Evolutionary conservation across 2,113 vertebrate genomes (phyloP).

Genomic region (Alectura lathami): DNA sequence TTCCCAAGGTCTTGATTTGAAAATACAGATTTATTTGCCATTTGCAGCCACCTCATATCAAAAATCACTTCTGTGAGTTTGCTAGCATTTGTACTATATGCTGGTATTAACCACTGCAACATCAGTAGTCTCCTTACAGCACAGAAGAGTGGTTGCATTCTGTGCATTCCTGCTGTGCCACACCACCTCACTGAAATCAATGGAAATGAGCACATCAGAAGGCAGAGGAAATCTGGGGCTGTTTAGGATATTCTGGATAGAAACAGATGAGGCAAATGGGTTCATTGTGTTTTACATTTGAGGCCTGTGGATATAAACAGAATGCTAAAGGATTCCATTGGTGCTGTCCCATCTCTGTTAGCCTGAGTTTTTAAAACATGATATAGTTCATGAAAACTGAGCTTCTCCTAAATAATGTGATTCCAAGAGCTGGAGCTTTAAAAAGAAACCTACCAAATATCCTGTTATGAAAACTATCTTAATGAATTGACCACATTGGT

Average conservation of each 20-base stretch:
- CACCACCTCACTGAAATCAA: neutral
- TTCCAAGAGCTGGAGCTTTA: neutral
- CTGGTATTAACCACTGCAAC: neutral
- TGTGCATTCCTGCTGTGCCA: neutral
- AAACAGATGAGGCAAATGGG: neutral
- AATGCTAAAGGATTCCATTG: neutral
- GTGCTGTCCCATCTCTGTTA: neutral
- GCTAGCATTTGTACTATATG: neutral
- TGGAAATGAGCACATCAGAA: neutral
- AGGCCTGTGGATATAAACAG: neutral
- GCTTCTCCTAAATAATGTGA: neutral
- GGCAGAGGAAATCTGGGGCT: neutral
- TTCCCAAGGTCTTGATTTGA: neutral
- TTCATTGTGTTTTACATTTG: neutral
- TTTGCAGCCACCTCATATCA: neutral
- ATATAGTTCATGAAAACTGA: neutral
- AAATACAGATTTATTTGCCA: neutral
- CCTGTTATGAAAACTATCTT: neutral
- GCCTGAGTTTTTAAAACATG: neutral
- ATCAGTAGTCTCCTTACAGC: neutral
- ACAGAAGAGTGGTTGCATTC: neutral
- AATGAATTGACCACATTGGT: neutral
- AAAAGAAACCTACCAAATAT: neutral
- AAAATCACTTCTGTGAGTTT: neutral
- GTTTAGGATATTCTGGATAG: neutral